Evolutionary conservation across 2,888 invertebrate genomes (phyloP), one percentile per base, ranked within the genome.

Genomic region (Protula sp.): DNA sequence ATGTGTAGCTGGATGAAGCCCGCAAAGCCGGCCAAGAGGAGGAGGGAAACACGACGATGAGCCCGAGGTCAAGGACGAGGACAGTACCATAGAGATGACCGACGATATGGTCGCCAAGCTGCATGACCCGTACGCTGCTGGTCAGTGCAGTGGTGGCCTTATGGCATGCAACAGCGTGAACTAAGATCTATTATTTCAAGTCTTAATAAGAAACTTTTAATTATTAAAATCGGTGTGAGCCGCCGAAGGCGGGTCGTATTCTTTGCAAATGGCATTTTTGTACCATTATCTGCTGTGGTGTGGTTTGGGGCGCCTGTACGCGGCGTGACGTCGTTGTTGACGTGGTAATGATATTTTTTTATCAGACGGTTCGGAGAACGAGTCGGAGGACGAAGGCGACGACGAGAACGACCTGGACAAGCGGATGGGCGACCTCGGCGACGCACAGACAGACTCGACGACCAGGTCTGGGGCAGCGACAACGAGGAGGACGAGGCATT

Each of bases 361-460:
- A n/a, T n/a, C n/a, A n/a, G n/a, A 55, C 68, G 60, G 70, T 69
- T 73, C 74, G 29, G 70, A 72, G 14, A 70, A 73, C 0, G 54
- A 59, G 19, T 85, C 87, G 27, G 86, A 86, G 0, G 76, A 78
- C 68, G 74, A 78, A 68, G 85, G 84, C 19, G 82, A 84, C 1
- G 83, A 85, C 1, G 83, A 84, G 56, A 38, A 63, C 14, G 67
- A 97, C 69, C 84, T 90, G 2, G 94, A 97, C 67, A 94, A 97
- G 77, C 89, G 97, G 84, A 94, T 98, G 92, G 98, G 95, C 27
- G 93, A 98, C 60, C 91, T 91, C 0, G n/a, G n/a, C n/a, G 92
- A 90, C 70, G 77, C 24, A 69, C 68, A 29, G 79, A 81, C 57
- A 77, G 72, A 54, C 71, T 81, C 26, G 81, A 82, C 70, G 79